Conservation (phyloP, 1,140 invertebrate genomes). For the Andrena cerasifolii region DNA sequence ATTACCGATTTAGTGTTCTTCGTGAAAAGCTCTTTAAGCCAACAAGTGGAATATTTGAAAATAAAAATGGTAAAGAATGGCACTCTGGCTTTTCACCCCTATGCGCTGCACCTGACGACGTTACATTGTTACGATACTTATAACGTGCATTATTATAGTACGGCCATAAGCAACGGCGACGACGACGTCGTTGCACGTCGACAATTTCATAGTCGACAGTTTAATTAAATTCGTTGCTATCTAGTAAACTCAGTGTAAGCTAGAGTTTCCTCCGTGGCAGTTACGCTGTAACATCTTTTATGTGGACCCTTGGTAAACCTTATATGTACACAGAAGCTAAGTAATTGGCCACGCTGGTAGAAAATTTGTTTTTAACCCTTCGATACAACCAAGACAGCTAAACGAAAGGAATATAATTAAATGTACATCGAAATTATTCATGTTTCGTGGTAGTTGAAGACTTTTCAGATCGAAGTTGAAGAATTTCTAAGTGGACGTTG, state of each 20-base stretch:
- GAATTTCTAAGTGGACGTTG: too few species aligned
- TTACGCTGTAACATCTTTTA: constrained; percentile 6
- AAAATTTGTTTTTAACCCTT: neutral
- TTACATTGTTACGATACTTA: constrained; percentile 2
- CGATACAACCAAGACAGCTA: neutral
- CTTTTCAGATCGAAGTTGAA: too few species aligned
- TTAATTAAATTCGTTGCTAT: constrained; percentile 39
- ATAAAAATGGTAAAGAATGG: neutral
- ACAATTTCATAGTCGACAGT: constrained; percentile 16
- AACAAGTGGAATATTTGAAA: neutral
- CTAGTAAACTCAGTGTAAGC: neutral
- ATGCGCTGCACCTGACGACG: neutral
- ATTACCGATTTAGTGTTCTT: too few species aligned
- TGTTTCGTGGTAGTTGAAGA: too few species aligned
- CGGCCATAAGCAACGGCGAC: neutral
- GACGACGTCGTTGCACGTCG: neutral
- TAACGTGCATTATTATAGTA: constrained; percentile 5
- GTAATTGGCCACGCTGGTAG: neutral
- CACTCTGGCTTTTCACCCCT: too few species aligned
- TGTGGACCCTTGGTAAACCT: neutral
- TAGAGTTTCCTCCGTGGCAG: neutral
- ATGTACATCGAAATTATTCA: too few species aligned
- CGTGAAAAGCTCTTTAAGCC: too few species aligned
- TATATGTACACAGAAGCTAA: neutral
- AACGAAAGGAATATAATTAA: too few species aligned